Evolutionary conservation across 1,140 invertebrate genomes (phyloP).

Genomic region (Cydia splendana): DNA sequence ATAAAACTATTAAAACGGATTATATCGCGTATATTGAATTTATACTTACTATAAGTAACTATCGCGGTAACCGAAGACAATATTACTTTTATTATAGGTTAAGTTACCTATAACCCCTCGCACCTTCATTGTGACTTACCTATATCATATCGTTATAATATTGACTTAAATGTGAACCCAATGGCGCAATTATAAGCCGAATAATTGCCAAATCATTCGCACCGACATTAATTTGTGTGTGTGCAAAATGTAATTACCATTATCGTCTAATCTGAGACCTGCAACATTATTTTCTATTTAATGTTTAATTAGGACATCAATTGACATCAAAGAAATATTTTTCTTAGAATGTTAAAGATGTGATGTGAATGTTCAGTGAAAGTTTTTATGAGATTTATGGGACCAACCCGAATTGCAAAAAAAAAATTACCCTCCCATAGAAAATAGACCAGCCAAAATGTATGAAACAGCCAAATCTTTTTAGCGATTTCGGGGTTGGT

Average conservation of each 20-base stretch:
- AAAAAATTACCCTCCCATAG: no score
- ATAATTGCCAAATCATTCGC: background rate
- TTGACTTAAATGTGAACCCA: background rate
- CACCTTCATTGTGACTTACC: background rate
- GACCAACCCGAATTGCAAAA: no score
- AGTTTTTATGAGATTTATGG: conserved; percentile 1
- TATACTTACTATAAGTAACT: no score
- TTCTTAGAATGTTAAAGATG: background rate
- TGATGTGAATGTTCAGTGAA: background rate
- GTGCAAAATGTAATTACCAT: background rate
- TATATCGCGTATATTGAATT: no score
- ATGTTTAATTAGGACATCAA: conserved; percentile 8
- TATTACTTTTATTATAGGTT: no score
- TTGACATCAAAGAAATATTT: conserved; percentile 5
- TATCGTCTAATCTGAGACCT: background rate
- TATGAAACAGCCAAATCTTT: no score
- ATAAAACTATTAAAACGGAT: no score
- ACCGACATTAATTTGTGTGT: background rate
- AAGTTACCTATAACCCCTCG: no score
- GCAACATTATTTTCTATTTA: background rate
- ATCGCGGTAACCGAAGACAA: no score
- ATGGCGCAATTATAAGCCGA: background rate
- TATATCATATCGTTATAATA: background rate
- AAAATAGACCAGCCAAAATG: no score
- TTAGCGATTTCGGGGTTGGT: no score